Evolutionary conservation across 2,888 invertebrate species (phyloP).

Genomic region (Cordilura impudica): DNA sequence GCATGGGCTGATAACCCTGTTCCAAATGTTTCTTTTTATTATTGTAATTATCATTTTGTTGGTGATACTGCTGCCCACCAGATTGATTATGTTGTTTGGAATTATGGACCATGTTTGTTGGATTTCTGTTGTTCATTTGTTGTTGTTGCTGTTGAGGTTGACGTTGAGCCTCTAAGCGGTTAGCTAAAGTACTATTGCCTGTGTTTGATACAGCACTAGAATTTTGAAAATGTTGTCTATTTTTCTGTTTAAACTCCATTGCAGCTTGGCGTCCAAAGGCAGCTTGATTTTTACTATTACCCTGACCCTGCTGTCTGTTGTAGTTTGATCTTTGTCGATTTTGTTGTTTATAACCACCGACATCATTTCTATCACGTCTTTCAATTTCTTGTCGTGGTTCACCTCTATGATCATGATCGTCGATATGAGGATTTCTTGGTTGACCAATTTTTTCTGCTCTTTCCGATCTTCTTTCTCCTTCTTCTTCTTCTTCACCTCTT

Average conservation of each 20-base stretch:
- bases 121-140: slow-evolving; percentile 17
- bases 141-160: slow-evolving; percentile 44
- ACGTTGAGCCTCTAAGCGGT: slow-evolving; percentile 48
- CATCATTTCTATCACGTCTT: slow-evolving; percentile 58
- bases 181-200: slow-evolving; percentile 39
- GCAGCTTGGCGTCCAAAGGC: slow-evolving; percentile 69
- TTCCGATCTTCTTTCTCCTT: slow-evolving; percentile 25
- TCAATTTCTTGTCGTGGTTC: slow-evolving; percentile 23
- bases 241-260: slow-evolving; percentile 76
- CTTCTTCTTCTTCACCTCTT: not conserved
- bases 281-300: slow-evolving; percentile 52
- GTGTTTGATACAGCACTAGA: not conserved
- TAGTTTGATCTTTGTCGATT: slow-evolving; percentile 49
- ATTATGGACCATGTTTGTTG: not conserved
- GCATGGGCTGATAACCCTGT: slow-evolving; percentile 59
- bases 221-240: slow-evolving; percentile 42
- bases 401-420: slow-evolving; percentile 42
- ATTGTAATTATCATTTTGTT: slow-evolving; percentile 37
- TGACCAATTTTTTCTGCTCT: slow-evolving; percentile 25
- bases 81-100: slow-evolving; percentile 15
- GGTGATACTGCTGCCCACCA: slow-evolving; percentile 50
- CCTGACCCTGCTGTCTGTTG: slow-evolving; percentile 38
- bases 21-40: slow-evolving; percentile 59
- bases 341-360: slow-evolving; percentile 54
- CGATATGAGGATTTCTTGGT: slow-evolving; percentile 28